Evolutionary conservation across 2,797 vertebrate genomes (phyloP).

Genomic region (Merluccius polli): DNA sequence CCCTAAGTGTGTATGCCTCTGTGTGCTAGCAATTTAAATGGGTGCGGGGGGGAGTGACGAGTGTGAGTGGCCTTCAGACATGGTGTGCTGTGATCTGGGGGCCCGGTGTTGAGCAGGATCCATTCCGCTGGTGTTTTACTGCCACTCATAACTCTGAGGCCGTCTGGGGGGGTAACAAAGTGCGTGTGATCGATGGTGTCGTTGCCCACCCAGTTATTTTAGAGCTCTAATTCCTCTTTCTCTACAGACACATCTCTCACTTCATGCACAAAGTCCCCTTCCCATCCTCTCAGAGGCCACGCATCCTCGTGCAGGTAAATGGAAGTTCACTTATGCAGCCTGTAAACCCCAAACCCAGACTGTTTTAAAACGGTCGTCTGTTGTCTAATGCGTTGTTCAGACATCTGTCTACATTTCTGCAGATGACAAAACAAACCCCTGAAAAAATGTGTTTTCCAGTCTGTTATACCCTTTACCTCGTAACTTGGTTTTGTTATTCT

Average conservation of each 20-base stretch:
- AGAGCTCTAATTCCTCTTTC: conserved; percentile 22
- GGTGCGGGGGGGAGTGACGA: no score
- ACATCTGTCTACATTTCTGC: neutral
- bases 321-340: neutral
- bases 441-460: neutral
- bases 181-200: conserved; percentile 16
- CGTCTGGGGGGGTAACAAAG: neutral
- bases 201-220: conserved; percentile 35
- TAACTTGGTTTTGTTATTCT: neutral
- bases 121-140: conserved; percentile 27
- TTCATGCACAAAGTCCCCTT: conserved; percentile 99
- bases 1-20: neutral
- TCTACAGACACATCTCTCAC: conserved; percentile 91
- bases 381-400: neutral
- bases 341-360: neutral
- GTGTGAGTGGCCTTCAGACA: neutral
- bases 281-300: conserved; percentile 93
- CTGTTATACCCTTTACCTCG: neutral
- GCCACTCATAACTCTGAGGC: conserved; percentile 20
- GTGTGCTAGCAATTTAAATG: neutral
- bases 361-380: neutral
- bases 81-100: neutral
- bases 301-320: conserved; percentile 94
- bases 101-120: conserved; percentile 1
- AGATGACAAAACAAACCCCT: neutral